Base-by-base conservation (phyloP, 1,140 invertebrate species). In the Cotesia chilonis region DNA sequence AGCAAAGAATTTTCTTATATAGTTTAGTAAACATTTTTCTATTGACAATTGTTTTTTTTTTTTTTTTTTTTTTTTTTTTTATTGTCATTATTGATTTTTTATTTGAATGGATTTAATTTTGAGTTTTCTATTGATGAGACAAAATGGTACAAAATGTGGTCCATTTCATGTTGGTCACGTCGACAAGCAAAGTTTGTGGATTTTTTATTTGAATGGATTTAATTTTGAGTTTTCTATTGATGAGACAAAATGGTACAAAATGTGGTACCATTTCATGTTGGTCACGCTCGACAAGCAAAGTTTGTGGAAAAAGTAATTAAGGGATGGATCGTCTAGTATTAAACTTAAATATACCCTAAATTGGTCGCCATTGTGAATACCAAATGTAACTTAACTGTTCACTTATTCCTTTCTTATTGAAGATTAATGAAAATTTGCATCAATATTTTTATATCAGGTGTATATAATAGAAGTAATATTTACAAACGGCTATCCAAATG, bases 91-190 rank as follows among this genome's bases (percentile, higher is more conserved):
- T 72, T 54, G 63, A 60, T 67, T 66, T 67, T 67, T 36, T 35
- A 36, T 59, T 70, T 67, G 68, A 68, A 61, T 59, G 66, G 69
- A 63, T 73, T 72, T 72, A 52, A 55, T 55, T 63, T 54, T 59
- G 41, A n/a, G 37, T 61, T 64, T 41, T 54, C 7, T 10, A 10
- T 47, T 47, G 41, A 7, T 10, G 28, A 28, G 64, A 66, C 14
- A 38, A 17, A 17, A 17, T 59, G 14, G 12, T 55, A 55, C 55
- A 69, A 28, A 28, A 28, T 28, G 28, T 28, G 28, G 68, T 67
- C 47, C 70, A 73, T 76, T 74, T 72, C 70, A 76, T 76, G 65
- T 76, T 73, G 72, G 75, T 76, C 75, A 76, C 75, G 75, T 73
- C 72, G 74, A 59, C 72, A 71, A 74, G 65, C 47, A 74, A 76